Conservation (phyloP, 2,113 vertebrate genomes). For the Leptobrachium leishanense region DNA sequence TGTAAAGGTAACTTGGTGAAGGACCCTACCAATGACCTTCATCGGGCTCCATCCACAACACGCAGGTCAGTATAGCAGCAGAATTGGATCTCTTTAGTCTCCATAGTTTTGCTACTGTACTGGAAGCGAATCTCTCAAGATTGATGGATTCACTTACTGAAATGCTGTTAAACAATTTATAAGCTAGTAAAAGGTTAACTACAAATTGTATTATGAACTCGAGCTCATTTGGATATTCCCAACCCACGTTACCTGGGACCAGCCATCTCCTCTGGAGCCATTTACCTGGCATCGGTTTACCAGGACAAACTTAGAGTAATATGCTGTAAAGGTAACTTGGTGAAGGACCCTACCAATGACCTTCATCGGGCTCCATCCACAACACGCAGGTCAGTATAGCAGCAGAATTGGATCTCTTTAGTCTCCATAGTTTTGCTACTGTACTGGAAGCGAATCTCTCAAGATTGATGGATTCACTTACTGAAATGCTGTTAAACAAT, state of each 20-base stretch:
- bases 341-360: conserved; percentile 85
- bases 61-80: conserved; percentile 65
- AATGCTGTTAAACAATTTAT: no score
- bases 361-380: conserved; percentile 81
- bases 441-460: no score
- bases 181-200: no score
- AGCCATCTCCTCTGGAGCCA: conserved; percentile 92
- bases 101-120: no score
- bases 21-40: conserved; percentile 86
- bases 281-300: conserved; percentile 97
- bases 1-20: conserved; percentile 95
- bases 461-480: no score
- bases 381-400: conserved; percentile 69
- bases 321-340: conserved; percentile 96
- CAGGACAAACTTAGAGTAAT: conserved; percentile 96
- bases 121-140: no score
- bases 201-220: no score
- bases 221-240: conserved; percentile 92
- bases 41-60: conserved; percentile 76
- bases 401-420: no score
- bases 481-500: no score
- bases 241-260: conserved; percentile 94
- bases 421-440: no score
- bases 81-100: no score
- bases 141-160: no score